Conservation (phyloP, 2,888 invertebrate genomes). For the Sphaerophoria rueppellii region DNA sequence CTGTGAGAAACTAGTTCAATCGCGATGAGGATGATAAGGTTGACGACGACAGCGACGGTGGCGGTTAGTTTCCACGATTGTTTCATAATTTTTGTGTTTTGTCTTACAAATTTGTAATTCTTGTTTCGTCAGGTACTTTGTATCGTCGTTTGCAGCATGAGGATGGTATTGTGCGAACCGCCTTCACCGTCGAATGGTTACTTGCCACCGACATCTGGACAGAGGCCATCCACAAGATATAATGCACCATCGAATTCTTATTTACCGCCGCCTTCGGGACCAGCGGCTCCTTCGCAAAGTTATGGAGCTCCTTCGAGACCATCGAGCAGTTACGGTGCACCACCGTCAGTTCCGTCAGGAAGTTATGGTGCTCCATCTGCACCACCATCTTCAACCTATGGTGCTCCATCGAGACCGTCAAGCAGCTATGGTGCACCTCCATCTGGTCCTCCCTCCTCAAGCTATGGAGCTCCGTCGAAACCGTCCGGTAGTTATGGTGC, state of each 20-base stretch:
- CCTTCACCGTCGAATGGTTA: slow-evolving; percentile 80
- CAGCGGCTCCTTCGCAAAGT: slow-evolving; percentile 82
- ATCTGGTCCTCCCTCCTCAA: slow-evolving; percentile 76
- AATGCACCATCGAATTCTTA: slow-evolving; percentile 84
- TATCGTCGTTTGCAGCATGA: slow-evolving; percentile 76
- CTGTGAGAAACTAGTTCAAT: slow-evolving; percentile 70
- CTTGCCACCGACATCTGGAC: slow-evolving; percentile 81
- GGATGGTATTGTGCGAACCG: slow-evolving; percentile 79
- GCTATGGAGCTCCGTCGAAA: slow-evolving; percentile 83
- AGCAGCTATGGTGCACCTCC: slow-evolving; percentile 79
- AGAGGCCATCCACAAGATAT: slow-evolving; percentile 80
- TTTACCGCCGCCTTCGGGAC: slow-evolving; percentile 83
- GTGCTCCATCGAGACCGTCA: slow-evolving; percentile 78
- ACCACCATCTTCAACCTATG: slow-evolving; percentile 77
- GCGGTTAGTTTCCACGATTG: slow-evolving; percentile 77
- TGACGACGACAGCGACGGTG: slow-evolving; percentile 74
- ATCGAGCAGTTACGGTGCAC: slow-evolving; percentile 78
- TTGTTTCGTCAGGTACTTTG: slow-evolving; percentile 76
- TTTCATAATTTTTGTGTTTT: slow-evolving; percentile 34
- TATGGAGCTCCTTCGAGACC: slow-evolving; percentile 82
- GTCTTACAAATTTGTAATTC: slow-evolving; percentile 24
- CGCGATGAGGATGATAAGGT: slow-evolving; percentile 76
- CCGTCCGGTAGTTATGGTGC: slow-evolving; percentile 78
- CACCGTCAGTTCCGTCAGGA: slow-evolving; percentile 74
- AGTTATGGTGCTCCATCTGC: slow-evolving; percentile 77